These are phyloP conservation scores for Hyposoter dolosus DNA, from an alignment of 2,888 invertebrate species.

Conservation along the genomic window DNA sequence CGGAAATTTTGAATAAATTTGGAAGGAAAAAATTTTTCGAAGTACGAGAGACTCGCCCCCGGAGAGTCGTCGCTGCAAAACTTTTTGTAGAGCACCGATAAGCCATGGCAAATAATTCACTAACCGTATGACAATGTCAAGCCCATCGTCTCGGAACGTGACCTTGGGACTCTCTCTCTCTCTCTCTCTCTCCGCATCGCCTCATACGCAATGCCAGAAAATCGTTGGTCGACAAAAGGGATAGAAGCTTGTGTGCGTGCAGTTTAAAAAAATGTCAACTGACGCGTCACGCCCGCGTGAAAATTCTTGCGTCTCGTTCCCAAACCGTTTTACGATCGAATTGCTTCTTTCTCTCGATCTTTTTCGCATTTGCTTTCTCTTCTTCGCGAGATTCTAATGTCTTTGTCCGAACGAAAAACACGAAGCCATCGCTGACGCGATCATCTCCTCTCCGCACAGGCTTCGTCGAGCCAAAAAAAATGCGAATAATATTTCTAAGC, in stretches of 20 bases:
- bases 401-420: slow-evolving; percentile 13
- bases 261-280: slow-evolving; percentile 23
- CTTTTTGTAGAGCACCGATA: slow-evolving; percentile 34
- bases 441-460: slow-evolving; percentile 6
- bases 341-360: neutral
- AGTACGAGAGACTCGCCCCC: slow-evolving; percentile 4
- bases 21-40: slow-evolving; percentile 8
- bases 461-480: neutral
- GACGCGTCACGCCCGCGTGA: slow-evolving; percentile 51
- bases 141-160: slow-evolving; percentile 29
- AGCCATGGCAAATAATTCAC: slow-evolving; percentile 46
- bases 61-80: slow-evolving; percentile 34
- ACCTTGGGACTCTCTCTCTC: slow-evolving; percentile 14
- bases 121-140: slow-evolving; percentile 50
- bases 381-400: neutral
- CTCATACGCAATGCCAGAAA: slow-evolving; percentile 21
- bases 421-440: neutral
- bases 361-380: neutral
- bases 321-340: slow-evolving; percentile 31
- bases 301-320: slow-evolving; percentile 30
- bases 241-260: neutral
- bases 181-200: neutral
- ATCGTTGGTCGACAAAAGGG: slow-evolving; percentile 10
- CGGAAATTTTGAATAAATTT: neutral
- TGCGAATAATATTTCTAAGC: slow-evolving; percentile 30